Base-by-base conservation (phyloP, 2,888 invertebrate genomes). In the Ennomos fuscantarius region DNA sequence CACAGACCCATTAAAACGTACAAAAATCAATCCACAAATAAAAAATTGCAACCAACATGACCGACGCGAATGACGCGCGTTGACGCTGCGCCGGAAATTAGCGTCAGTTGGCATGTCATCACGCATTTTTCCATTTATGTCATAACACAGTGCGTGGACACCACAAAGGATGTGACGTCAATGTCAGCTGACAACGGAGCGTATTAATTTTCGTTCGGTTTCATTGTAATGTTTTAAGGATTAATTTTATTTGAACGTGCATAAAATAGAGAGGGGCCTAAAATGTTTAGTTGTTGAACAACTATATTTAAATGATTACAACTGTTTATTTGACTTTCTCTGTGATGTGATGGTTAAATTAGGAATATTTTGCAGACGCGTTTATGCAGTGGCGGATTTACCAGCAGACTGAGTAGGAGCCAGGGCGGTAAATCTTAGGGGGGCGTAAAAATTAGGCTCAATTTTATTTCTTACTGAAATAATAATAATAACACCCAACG, bases 71-170 rank as follows among this genome's bases (percentile, higher is more conserved):
- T 51, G 44, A 63, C 64, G 68, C 43, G 62, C 69, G 67, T 63
- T 69, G 65, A 78, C 71, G 72, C 72, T 77, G 37, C 24, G 35
- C 44, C n/a, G 86, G 87, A 86, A 86, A 87, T 86, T 82, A 82
- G 77, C 79, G 79, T 60, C 72, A 70, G 69, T 69, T 15, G 47
- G 10, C 41, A 40, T 43, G 69, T 70, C 69, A 76, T 73, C 67
- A 67, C 68, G 77, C 76, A 79, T 86, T 86, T 86, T 86, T 86
- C 86, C 84, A 82, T 85, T 84, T 78, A 68, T 72, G 79, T 77
- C 81, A 76, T 62, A 72, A 76, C 76, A 73, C 69, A 60, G 70
- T 66, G 67, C 60, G 62, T 54, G 65, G 63, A 54, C 51, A 43
- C 54, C 55, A 69, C 76, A 76, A 76, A 73, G 75, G 74, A 70